Conservation (phyloP, 1,140 invertebrate genomes). For the Neuroterus valhalla region DNA sequence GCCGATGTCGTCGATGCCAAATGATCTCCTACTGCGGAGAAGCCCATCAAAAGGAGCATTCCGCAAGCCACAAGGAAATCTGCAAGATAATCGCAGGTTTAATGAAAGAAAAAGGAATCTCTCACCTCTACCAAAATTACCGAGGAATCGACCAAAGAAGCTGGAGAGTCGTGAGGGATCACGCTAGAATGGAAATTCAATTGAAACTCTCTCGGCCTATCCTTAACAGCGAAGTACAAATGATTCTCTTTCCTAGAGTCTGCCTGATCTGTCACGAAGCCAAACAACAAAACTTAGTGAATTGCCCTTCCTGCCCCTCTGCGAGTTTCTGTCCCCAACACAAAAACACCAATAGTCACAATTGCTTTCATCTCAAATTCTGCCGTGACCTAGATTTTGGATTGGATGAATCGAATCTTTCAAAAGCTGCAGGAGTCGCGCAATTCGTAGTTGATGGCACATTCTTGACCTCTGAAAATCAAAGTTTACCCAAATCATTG, state of each 20-base stretch:
- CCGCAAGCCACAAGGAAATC: slow-evolving; percentile 54
- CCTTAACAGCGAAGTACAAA: slow-evolving; percentile 51
- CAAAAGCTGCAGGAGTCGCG: background rate
- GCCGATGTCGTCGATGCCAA: background rate
- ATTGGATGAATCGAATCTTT: background rate
- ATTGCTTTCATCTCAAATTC: slow-evolving; percentile 32
- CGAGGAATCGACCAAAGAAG: background rate
- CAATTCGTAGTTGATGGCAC: background rate
- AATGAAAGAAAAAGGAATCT: slow-evolving; percentile 23
- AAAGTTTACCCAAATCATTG: background rate
- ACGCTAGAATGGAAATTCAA: slow-evolving; percentile 47
- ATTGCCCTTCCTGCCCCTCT: slow-evolving; percentile 51
- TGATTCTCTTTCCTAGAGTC: slow-evolving; percentile 54
- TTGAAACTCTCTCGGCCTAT: slow-evolving; percentile 45
- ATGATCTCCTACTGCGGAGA: background rate
- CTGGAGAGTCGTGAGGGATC: slow-evolving; percentile 44
- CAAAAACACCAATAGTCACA: slow-evolving; percentile 41
- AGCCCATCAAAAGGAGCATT: slow-evolving; percentile 37
- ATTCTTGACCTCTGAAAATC: background rate
- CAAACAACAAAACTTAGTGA: slow-evolving; percentile 39
- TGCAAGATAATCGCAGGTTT: slow-evolving; percentile 45
- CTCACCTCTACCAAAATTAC: slow-evolving; percentile 32
- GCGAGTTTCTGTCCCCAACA: slow-evolving; percentile 53
- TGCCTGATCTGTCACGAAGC: slow-evolving; percentile 51
- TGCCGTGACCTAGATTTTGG: background rate